Conservation (phyloP, 2,113 vertebrate genomes). For the Myotis yumanensis region DNA sequence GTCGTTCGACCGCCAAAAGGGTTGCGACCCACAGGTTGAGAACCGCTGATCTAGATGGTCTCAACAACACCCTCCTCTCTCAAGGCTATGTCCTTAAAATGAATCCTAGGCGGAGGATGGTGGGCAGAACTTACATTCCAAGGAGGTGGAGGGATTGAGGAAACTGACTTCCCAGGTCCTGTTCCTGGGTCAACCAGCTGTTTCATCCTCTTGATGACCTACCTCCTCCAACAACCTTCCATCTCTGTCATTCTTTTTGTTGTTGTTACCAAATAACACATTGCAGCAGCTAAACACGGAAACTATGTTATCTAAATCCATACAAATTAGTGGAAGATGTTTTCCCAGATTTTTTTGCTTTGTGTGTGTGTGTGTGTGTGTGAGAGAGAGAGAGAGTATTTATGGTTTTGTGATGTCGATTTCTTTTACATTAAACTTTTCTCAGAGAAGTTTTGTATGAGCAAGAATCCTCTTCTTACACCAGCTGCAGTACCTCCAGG, state of each 20-base stretch:
- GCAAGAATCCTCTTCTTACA: not conserved
- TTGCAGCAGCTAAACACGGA: not conserved
- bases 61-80: not conserved
- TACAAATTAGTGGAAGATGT: not conserved
- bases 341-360: not conserved
- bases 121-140: not conserved
- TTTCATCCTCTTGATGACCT: not conserved
- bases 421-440: conserved; percentile 8
- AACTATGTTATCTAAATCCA: not conserved
- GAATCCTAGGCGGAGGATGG: not conserved
- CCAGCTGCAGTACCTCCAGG: not conserved
- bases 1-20: too few relatives aligned
- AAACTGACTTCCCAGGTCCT: not conserved
- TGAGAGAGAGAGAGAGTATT: not conserved
- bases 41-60: not conserved
- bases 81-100: not conserved
- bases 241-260: not conserved
- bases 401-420: not conserved
- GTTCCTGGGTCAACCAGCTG: not conserved
- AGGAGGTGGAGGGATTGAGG: not conserved
- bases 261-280: not conserved
- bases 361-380: not conserved
- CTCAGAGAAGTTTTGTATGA: not conserved
- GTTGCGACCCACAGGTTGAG: too few relatives aligned
- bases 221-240: not conserved